phyloP scores from a whole-genome alignment of 2,888 invertebrate species.

The Apotomis betuletana region DNA sequence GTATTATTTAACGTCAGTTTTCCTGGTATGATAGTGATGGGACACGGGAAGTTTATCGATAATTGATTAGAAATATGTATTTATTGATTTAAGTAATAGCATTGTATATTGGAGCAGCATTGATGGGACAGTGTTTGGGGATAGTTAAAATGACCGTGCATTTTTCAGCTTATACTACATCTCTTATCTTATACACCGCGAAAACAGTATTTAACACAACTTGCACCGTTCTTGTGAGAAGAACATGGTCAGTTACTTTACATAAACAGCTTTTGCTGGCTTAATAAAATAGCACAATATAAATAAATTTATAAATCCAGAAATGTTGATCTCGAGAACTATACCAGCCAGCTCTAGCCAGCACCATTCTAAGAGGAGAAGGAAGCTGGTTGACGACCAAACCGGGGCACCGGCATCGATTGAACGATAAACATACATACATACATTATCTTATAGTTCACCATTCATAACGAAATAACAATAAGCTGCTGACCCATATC shows the following conservation, averaged over 20 bases:
- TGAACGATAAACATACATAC: conserved; percentile 4
- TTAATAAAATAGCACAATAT: too few species aligned
- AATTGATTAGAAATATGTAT: not conserved
- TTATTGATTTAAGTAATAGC: not conserved
- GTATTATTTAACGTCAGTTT: conserved; percentile 38
- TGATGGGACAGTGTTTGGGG: too few species aligned
- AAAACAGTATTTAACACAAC: too few species aligned
- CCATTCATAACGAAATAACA: not conserved
- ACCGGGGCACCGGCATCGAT: conserved; percentile 29
- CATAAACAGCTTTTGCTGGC: too few species aligned
- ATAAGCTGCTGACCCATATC: too few species aligned
- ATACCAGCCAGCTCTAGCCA: conserved; percentile 5
- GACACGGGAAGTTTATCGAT: not conserved
- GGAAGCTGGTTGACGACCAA: conserved; percentile 19
- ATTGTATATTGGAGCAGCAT: not conserved
- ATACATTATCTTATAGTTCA: too few species aligned
- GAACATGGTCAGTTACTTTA: too few species aligned
- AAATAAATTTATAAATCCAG: too few species aligned
- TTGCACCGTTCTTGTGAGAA: too few species aligned
- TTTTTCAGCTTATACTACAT: too few species aligned
- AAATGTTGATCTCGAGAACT: conserved; percentile 11
- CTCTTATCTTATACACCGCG: too few species aligned
- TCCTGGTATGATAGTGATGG: conserved; percentile 20
- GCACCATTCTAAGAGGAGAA: conserved; percentile 35
- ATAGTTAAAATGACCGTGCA: too few species aligned